Conservation (phyloP, 2,888 invertebrate genomes). For the Phalera bucephala region DNA sequence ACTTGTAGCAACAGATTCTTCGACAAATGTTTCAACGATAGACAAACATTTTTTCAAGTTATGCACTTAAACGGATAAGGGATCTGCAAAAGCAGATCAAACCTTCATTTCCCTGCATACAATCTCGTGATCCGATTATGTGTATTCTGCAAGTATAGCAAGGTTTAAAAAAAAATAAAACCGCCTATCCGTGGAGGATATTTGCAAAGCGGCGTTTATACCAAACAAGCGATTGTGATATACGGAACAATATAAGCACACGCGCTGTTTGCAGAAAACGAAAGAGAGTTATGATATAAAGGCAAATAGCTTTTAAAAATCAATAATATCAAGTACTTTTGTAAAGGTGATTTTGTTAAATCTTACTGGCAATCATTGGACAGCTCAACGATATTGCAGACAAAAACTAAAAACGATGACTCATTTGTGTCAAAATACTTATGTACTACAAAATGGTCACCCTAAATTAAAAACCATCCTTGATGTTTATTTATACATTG, state of each 20-base stretch:
- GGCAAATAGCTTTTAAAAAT: too few species aligned
- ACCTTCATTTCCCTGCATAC: constrained; percentile 47
- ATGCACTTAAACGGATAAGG: constrained; percentile 15
- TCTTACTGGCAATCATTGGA: too few species aligned
- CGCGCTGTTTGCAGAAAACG: background rate
- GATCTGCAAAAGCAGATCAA: constrained; percentile 38
- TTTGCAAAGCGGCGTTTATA: constrained; percentile 54
- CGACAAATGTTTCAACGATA: constrained; percentile 8
- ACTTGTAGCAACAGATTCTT: background rate
- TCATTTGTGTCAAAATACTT: too few species aligned
- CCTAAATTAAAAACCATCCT: too few species aligned
- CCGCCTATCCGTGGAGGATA: constrained; percentile 44
- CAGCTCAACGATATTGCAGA: too few species aligned
- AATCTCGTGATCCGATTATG: constrained; percentile 60
- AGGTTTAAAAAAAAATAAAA: constrained; percentile 49
- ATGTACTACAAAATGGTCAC: too few species aligned
- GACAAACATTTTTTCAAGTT: constrained; percentile 27
- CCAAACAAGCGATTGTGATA: constrained; percentile 43
- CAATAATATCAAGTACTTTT: too few species aligned
- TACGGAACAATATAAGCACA: constrained; percentile 30
- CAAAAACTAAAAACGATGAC: too few species aligned
- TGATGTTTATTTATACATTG: too few species aligned
- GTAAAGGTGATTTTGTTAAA: too few species aligned
- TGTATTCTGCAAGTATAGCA: constrained; percentile 47
- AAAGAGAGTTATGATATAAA: too few species aligned